Percentiles rank a stretch among this genome's conserved stretches.
phyloP scores from a whole-genome alignment of 2,113 vertebrate genomes.

The Sturnus vulgaris region DNA sequence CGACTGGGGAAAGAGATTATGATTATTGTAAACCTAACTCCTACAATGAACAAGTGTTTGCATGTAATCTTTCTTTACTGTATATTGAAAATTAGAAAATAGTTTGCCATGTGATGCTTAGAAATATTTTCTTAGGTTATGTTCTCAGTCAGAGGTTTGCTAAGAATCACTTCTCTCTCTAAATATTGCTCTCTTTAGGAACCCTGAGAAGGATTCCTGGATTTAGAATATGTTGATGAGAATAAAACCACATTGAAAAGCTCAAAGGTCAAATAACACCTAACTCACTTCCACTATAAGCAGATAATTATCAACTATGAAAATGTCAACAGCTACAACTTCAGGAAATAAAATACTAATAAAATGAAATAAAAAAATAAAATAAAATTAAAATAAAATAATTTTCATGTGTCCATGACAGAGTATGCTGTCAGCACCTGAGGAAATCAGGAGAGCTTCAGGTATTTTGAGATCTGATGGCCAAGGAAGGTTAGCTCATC shows the following conservation, averaged over 20 bases:
- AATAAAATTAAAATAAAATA: too few relatives aligned
- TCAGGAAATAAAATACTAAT: background rate
- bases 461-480: background rate
- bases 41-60: background rate
- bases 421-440: background rate
- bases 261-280: background rate
- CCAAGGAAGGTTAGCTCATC: background rate
- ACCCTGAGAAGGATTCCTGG: background rate
- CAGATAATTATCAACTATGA: background rate
- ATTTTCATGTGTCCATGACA: background rate
- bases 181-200: background rate
- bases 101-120: background rate
- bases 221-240: background rate
- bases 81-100: background rate
- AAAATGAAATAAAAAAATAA: too few relatives aligned
- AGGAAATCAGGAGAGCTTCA: background rate
- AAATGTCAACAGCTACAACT: background rate
- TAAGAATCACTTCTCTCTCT: background rate
- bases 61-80: background rate
- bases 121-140: background rate
- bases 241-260: background rate
- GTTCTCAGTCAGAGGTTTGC: background rate
- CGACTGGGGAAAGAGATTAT: background rate
- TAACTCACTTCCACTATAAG: background rate
- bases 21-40: background rate